Percentiles rank a stretch among this genome's conserved stretches.
phyloP scores from a whole-genome alignment of 2,113 vertebrate genomes.

The Larimichthys polyactis region DNA sequence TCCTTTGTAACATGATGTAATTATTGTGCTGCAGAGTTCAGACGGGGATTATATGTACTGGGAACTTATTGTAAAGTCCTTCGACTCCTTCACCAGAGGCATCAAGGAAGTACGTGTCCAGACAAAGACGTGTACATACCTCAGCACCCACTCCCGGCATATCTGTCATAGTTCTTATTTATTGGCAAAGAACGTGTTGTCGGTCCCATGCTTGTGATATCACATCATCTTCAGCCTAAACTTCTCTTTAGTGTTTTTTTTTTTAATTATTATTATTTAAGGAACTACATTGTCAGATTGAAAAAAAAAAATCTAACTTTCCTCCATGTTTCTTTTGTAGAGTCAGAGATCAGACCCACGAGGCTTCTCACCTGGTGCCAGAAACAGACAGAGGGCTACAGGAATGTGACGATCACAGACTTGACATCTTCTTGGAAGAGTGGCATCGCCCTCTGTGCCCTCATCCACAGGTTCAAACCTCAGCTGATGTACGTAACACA shows the following conservation, averaged over 20 bases:
- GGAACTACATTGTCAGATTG: neutral
- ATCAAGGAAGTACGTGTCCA: constrained; percentile 21
- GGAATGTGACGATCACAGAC: constrained; percentile 87
- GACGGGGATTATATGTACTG: neutral
- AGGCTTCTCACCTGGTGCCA: constrained; percentile 97
- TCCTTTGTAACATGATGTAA: neutral
- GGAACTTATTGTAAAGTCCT: constrained; percentile 5
- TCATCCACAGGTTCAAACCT: constrained; percentile 95
- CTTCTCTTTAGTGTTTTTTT: no score
- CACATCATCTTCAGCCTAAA: constrained; percentile 1
- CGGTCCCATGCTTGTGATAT: neutral
- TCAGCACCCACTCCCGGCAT: constrained; percentile 1
- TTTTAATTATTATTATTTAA: neutral
- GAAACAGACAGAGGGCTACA: constrained; percentile 93
- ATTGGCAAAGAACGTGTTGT: constrained; percentile 7
- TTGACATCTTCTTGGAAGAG: constrained; percentile 92
- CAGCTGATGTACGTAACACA: constrained; percentile 91
- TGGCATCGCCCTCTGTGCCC: constrained; percentile 92
- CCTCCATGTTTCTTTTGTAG: constrained; percentile 74
- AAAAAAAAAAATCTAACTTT: constrained; percentile 2
- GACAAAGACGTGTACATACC: constrained; percentile 43
- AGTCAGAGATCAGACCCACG: constrained; percentile 92
- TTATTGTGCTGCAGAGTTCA: neutral
- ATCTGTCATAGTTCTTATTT: constrained; percentile 16
- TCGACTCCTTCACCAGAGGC: neutral